Evolutionary conservation across 2,888 invertebrate genomes (phyloP).

Genomic region (Lampropteryx suffumata): DNA sequence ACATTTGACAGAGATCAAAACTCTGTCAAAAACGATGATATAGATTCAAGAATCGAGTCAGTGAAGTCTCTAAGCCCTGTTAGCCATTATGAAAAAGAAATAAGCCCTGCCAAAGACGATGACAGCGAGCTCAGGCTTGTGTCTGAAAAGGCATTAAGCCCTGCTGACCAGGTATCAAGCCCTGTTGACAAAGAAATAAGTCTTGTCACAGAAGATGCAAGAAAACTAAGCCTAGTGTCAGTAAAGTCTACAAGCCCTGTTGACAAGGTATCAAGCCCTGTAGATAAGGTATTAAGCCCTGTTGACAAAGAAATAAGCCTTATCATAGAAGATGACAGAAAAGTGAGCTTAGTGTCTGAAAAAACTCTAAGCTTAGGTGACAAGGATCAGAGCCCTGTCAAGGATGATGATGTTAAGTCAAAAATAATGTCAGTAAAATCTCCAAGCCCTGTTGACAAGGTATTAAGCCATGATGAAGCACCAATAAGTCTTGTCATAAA

Average conservation of each 20-base stretch:
- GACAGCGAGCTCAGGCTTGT: not conserved
- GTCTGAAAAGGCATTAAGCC: not conserved
- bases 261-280: not conserved
- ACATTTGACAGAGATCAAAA: not conserved
- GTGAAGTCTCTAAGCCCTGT: too few relatives aligned
- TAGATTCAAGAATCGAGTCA: too few relatives aligned
- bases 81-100: too few relatives aligned
- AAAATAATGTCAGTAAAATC: not conserved
- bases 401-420: not conserved
- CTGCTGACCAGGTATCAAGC: conserved; percentile 1
- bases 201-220: not conserved
- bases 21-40: not conserved
- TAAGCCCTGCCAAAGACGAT: too few relatives aligned
- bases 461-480: not conserved
- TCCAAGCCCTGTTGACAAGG: not conserved
- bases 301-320: not conserved
- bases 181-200: conserved; percentile 4
- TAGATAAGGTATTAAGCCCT: not conserved
- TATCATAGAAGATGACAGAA: not conserved
- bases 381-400: conserved; percentile 3
- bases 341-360: conserved; percentile 9
- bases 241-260: not conserved
- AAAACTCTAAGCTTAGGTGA: not conserved
- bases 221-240: not conserved
- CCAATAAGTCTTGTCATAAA: too few relatives aligned